phyloP scores from a whole-genome alignment of 2,888 invertebrate species.

The Agriopis aurantiaria region DNA sequence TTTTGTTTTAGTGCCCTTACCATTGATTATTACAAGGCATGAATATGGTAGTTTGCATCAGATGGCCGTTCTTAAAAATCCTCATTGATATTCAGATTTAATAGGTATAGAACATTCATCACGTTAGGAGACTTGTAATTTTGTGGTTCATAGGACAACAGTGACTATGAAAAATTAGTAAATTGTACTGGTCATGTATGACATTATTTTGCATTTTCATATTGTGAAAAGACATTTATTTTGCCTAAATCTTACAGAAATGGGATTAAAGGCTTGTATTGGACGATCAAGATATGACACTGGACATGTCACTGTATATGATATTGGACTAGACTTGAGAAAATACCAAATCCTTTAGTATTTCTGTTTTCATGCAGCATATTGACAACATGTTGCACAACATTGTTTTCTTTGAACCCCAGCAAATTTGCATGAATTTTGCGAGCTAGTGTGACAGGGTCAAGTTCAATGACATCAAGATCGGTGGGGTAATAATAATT shows the following conservation, averaged over 20 bases:
- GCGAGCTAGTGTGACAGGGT: slow-evolving; percentile 16
- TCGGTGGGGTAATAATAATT: slow-evolving; percentile 23
- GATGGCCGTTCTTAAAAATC: slow-evolving; percentile 87
- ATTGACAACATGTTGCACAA: slow-evolving; percentile 18
- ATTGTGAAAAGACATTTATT: slow-evolving; percentile 4
- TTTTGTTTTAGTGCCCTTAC: not conserved
- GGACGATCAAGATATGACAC: not conserved
- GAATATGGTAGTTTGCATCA: slow-evolving; percentile 57
- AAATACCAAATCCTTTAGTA: not conserved
- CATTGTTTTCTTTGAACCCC: slow-evolving; percentile 7
- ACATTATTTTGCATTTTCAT: slow-evolving; percentile 1
- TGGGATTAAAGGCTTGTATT: not conserved
- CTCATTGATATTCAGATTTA: slow-evolving; percentile 72
- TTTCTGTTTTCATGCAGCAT: not conserved
- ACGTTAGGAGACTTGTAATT: slow-evolving; percentile 47
- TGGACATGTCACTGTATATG: too few relatives aligned
- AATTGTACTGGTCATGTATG: not conserved
- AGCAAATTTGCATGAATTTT: not conserved
- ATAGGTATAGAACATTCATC: slow-evolving; percentile 87
- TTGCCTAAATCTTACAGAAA: not conserved
- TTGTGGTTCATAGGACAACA: not conserved
- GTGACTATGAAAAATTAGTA: too few relatives aligned
- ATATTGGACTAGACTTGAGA: too few relatives aligned
- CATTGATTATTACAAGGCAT: not conserved
- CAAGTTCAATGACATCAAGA: slow-evolving; percentile 50